These are phyloP conservation scores for Corvus moneduloides DNA, from an alignment of 2,113 vertebrate species.

Conservation along the genomic window DNA sequence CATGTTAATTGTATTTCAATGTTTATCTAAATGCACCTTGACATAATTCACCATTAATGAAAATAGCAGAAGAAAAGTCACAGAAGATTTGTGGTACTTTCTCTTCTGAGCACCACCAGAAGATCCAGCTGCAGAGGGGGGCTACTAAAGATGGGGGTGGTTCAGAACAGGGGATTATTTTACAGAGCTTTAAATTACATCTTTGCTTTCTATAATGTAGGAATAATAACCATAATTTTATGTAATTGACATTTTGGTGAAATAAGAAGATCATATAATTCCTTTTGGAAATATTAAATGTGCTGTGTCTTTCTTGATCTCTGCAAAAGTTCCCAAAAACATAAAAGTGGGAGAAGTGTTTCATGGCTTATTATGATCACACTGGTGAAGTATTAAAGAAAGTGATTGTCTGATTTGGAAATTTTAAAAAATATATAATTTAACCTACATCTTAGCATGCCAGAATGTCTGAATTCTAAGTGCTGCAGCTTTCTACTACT, in stretches of 20 bases:
- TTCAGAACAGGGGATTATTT: not conserved
- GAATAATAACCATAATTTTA: not conserved
- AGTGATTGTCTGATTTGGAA: not conserved
- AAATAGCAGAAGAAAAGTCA: not conserved
- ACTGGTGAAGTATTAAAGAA: not conserved
- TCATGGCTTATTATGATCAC: not conserved
- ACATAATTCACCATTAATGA: not conserved
- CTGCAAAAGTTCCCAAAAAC: not conserved
- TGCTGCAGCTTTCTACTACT: not conserved
- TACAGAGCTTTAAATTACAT: not conserved
- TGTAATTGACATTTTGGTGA: not conserved
- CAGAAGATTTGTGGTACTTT: not conserved
- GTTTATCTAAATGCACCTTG: not conserved
- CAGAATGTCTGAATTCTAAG: not conserved
- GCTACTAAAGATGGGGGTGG: rapidly evolving
- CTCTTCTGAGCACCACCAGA: not conserved
- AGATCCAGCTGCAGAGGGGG: not conserved
- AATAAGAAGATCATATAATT: not conserved
- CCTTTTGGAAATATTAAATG: not conserved
- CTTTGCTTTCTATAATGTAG: not conserved
- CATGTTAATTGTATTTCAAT: not conserved
- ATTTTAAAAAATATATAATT: not conserved
- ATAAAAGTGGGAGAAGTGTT: not conserved
- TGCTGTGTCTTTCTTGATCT: not conserved
- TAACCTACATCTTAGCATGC: not conserved